phyloP scores from a whole-genome alignment of 2,797 vertebrate genomes.

The Philypnodon macrostomus region DNA sequence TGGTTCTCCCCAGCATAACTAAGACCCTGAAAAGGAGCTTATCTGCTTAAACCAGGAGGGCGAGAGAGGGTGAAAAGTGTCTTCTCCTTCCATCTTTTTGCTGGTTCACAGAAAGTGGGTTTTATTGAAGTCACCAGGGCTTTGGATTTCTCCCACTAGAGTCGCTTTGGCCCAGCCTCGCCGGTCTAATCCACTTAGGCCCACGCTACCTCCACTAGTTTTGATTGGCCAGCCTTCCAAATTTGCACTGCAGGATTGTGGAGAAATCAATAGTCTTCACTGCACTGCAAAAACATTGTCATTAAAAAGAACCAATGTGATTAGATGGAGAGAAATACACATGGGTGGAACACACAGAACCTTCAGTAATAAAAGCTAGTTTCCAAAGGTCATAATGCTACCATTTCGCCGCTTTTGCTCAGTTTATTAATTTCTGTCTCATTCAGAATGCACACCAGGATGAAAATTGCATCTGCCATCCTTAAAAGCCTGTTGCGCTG shows the following conservation, averaged over 20 bases:
- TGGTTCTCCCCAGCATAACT: conserved; percentile 69
- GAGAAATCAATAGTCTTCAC: conserved; percentile 56
- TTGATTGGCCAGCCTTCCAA: conserved; percentile 56
- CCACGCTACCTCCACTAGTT: conserved; percentile 41
- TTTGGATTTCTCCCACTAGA: conserved; percentile 55
- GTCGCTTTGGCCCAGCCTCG: conserved; percentile 29
- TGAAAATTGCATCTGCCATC: no score
- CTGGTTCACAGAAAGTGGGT: conserved; percentile 56
- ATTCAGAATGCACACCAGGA: no score
- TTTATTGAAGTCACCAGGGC: conserved; percentile 64
- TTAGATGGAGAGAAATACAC: conserved; percentile 18
- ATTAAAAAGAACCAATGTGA: conserved; percentile 30
- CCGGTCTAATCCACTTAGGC: conserved; percentile 69
- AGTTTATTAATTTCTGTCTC: no score
- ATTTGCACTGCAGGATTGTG: conserved; percentile 39
- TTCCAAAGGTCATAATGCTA: not conserved
- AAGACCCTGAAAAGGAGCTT: conserved; percentile 77
- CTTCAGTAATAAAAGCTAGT: not conserved
- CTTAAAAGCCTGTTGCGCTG: no score
- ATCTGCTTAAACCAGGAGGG: conserved; percentile 75
- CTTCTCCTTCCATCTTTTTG: conserved; percentile 59
- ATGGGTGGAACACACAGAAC: not conserved
- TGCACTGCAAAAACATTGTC: conserved; percentile 29
- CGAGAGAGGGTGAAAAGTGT: conserved; percentile 54
- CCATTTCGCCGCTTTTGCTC: not conserved